Evolutionary conservation across 2,113 vertebrate species (phyloP).

Genomic region (Amblyopsis rosae): DNA sequence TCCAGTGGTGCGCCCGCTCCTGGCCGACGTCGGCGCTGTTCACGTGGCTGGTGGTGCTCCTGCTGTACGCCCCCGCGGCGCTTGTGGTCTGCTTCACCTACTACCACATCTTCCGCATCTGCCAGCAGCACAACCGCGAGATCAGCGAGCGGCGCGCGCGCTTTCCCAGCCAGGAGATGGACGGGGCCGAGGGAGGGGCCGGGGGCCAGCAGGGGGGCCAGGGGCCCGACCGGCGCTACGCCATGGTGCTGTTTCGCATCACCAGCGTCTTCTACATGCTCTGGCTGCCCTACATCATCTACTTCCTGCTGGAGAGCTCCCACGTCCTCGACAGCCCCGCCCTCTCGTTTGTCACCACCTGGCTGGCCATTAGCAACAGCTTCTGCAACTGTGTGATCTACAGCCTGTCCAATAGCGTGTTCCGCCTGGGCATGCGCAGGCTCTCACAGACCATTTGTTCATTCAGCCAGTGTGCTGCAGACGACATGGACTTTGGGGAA

Average conservation of each 20-base stretch:
- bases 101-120: slow-evolving; percentile 98
- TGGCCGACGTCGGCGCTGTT: slow-evolving; percentile 97
- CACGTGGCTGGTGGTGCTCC: slow-evolving; percentile 95
- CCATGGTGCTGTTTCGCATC: slow-evolving; percentile 96
- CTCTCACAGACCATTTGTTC: slow-evolving; percentile 93
- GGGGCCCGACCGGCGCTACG: slow-evolving; percentile 90
- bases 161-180: slow-evolving; percentile 92
- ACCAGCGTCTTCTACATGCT: slow-evolving; percentile 98
- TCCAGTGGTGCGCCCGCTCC: slow-evolving; percentile 95
- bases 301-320: slow-evolving; percentile 96
- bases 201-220: slow-evolving; percentile 76
- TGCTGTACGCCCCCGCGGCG: slow-evolving; percentile 94
- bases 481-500: slow-evolving; percentile 84
- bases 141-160: slow-evolving; percentile 93
- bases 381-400: slow-evolving; percentile 99
- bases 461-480: slow-evolving; percentile 80
- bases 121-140: slow-evolving; percentile 97
- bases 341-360: slow-evolving; percentile 95
- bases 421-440: slow-evolving; percentile 92
- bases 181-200: slow-evolving; percentile 74
- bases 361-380: slow-evolving; percentile 99
- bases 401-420: slow-evolving; percentile 97
- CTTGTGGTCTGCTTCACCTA: slow-evolving; percentile 97
- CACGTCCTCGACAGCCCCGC: slow-evolving; percentile 89
- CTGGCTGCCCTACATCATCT: slow-evolving; percentile 98